phyloP scores from a whole-genome alignment of 2,113 vertebrate species.

The Zosterops hypoxanthus region DNA sequence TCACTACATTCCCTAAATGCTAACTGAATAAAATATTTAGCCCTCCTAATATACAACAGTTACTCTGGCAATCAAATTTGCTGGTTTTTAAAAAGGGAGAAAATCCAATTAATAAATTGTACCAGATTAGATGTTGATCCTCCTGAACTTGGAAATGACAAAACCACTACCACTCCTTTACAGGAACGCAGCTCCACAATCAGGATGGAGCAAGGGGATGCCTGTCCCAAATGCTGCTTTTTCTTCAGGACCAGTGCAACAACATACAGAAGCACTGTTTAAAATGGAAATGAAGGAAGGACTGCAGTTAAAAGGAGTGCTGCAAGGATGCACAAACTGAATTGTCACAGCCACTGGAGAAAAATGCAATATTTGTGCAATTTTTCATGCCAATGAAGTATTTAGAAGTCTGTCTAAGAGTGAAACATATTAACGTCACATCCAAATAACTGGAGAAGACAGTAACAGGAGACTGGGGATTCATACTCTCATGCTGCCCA shows the following conservation, averaged over 20 bases:
- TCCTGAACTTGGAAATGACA: not conserved
- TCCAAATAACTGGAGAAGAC: not conserved
- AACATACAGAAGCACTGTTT: not conserved
- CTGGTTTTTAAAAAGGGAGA: not conserved
- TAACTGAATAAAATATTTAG: not conserved
- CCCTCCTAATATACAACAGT: not conserved
- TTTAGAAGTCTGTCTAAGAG: not conserved
- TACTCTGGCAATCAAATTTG: not conserved
- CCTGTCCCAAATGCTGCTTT: not conserved
- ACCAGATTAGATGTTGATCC: not conserved
- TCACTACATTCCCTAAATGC: not conserved
- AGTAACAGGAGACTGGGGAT: not conserved
- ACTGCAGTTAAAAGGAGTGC: not conserved
- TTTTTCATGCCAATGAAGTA: not conserved
- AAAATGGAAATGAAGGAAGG: not conserved
- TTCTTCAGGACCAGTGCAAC: not conserved
- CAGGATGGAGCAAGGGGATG: not conserved
- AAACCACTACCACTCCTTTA: not conserved
- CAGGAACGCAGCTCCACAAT: rapidly evolving
- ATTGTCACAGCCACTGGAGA: not conserved
- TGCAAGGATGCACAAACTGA: not conserved
- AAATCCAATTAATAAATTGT: not conserved
- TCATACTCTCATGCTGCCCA: not conserved
- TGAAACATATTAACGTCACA: not conserved
- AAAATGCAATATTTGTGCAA: not conserved